Conservation (phyloP, 2,888 invertebrate species). For the Drosophila suboccidentalis region DNA sequence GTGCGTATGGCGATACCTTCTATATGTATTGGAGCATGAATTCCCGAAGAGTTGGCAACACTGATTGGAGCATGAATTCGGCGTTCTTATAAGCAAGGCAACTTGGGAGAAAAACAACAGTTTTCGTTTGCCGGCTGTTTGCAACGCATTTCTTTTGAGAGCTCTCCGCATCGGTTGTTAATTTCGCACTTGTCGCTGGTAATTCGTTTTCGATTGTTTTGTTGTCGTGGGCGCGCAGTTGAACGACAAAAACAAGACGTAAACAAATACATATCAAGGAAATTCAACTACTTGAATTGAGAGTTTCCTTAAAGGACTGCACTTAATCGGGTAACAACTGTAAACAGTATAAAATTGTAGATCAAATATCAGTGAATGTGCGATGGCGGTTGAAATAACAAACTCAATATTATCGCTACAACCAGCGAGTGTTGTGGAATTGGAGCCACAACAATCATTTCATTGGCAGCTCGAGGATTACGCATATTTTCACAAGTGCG, state of each 20-base stretch:
- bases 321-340: constrained; percentile 1
- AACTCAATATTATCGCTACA: constrained; percentile 54
- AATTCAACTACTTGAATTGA: constrained; percentile 12
- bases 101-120: constrained; percentile 50
- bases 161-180: constrained; percentile 27
- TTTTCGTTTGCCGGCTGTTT: constrained; percentile 63
- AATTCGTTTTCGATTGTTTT: constrained; percentile 35
- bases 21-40: constrained; percentile 15
- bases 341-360: neutral
- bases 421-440: constrained; percentile 32
- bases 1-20: constrained; percentile 30
- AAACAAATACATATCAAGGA: constrained; percentile 17
- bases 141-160: constrained; percentile 48
- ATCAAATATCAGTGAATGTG: constrained; percentile 25
- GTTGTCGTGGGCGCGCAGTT: constrained; percentile 42
- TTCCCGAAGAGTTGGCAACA: too few species aligned
- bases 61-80: constrained; percentile 28
- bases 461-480: constrained; percentile 80
- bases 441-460: constrained; percentile 48
- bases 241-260: constrained; percentile 26
- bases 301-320: constrained; percentile 34
- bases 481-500: constrained; percentile 79
- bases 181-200: constrained; percentile 29
- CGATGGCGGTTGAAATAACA: constrained; percentile 51
- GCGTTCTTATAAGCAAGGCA: constrained; percentile 60